Conservation (phyloP, 53 echinoderm and acorn worm species). For the Echinarachnius parma region DNA sequence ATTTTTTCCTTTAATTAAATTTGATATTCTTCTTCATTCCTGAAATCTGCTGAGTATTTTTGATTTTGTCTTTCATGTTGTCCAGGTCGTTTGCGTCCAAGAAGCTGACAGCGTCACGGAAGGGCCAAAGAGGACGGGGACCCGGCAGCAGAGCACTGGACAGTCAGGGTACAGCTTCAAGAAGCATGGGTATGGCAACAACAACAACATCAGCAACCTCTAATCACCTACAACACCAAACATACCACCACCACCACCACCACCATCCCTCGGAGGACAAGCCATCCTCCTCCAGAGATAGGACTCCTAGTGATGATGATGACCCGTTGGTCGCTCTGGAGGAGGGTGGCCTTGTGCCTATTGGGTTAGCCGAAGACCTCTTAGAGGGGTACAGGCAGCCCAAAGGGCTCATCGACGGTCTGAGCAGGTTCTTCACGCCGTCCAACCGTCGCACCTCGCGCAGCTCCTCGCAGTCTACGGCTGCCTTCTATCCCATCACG, state of each 20-base stretch:
- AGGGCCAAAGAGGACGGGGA: constrained; percentile 13
- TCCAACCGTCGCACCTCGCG: constrained; percentile 90
- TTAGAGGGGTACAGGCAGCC: constrained; percentile 87
- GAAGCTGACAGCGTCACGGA: constrained; percentile 33
- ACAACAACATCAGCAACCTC: constrained; percentile 5
- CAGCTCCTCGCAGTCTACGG: constrained; percentile 82
- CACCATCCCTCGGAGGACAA: constrained; percentile 15
- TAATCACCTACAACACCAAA: constrained; percentile 1
- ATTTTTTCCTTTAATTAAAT: too few species aligned
- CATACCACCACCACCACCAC: constrained; percentile 20
- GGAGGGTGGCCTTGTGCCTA: constrained; percentile 28
- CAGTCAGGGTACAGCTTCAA: constrained; percentile 33
- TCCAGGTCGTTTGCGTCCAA: constrained; percentile 46
- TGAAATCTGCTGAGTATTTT: too few species aligned
- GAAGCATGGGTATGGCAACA: constrained; percentile 19
- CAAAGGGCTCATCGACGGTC: constrained; percentile 91
- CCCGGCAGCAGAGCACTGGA: constrained; percentile 7
- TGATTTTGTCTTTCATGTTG: too few species aligned
- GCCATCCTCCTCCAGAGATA: constrained; percentile 45
- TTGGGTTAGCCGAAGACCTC: constrained; percentile 41
- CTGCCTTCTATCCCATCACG: constrained; percentile 64
- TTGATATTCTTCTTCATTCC: too few species aligned
- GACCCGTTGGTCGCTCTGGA: neutral
- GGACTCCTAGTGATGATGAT: constrained; percentile 46
- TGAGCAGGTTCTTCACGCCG: constrained; percentile 94